These are phyloP conservation scores for Brachypteracias leptosomus DNA, from an alignment of 2,113 vertebrate genomes.

Conservation along the genomic window DNA sequence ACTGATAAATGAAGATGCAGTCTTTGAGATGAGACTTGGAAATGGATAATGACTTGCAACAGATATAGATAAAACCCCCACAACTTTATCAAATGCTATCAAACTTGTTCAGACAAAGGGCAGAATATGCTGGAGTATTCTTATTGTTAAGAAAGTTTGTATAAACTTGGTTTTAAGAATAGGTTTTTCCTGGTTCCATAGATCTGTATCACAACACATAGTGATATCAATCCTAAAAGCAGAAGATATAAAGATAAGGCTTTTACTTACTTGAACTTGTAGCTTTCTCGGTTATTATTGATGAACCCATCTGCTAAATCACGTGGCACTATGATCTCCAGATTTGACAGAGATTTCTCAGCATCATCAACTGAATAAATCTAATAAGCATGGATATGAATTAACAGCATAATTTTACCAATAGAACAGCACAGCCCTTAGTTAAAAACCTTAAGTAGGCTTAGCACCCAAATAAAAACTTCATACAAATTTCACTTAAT, in stretches of 20 bases:
- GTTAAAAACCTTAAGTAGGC: background rate
- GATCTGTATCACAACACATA: background rate
- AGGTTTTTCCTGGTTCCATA: background rate
- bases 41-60: background rate
- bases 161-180: background rate
- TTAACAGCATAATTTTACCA: background rate
- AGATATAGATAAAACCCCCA: background rate
- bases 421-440: background rate
- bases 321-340: constrained; percentile 88
- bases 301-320: constrained; percentile 92
- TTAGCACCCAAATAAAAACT: background rate
- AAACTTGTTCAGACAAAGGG: background rate
- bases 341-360: constrained; percentile 68
- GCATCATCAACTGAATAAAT: constrained; percentile 82
- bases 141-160: background rate
- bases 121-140: background rate
- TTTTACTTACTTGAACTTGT: constrained; percentile 87
- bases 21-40: background rate
- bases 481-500: background rate
- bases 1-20: background rate
- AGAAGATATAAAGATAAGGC: background rate
- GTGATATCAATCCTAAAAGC: background rate
- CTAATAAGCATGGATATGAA: constrained; percentile 37
- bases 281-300: constrained; percentile 93
- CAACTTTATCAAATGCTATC: background rate